phyloP scores from a whole-genome alignment of 1,140 invertebrate species.

The Lycorma delicatula region DNA sequence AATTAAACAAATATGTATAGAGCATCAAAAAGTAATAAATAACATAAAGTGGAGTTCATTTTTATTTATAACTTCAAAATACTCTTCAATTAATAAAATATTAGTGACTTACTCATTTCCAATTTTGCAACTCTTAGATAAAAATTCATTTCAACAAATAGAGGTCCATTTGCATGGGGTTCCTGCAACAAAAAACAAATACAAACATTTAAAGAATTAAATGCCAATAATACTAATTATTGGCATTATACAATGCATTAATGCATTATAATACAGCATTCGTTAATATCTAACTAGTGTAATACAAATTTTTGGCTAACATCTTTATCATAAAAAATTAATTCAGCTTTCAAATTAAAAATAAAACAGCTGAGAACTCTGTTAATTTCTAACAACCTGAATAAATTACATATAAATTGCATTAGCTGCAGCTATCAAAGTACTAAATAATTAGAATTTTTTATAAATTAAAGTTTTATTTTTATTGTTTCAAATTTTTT shows the following conservation, averaged over 20 bases:
- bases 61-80: no score
- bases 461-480: no score
- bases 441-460: no score
- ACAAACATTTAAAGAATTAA: neutral
- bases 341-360: neutral
- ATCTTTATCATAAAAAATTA: neutral
- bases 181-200: slow-evolving; percentile 45
- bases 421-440: no score
- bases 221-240: neutral
- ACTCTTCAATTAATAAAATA: no score
- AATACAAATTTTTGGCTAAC: neutral
- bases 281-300: neutral
- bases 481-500: no score
- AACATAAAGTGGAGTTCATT: no score
- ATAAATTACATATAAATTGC: no score
- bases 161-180: slow-evolving; percentile 82
- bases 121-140: slow-evolving; percentile 73
- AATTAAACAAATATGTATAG: no score
- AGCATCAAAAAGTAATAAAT: no score
- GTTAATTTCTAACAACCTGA: no score
- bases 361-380: no score
- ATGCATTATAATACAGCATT: neutral
- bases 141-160: slow-evolving; percentile 94
- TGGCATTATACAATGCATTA: neutral
- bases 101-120: slow-evolving; percentile 68